Conservation (phyloP, 2,888 invertebrate genomes). For the Lypha dubia region DNA sequence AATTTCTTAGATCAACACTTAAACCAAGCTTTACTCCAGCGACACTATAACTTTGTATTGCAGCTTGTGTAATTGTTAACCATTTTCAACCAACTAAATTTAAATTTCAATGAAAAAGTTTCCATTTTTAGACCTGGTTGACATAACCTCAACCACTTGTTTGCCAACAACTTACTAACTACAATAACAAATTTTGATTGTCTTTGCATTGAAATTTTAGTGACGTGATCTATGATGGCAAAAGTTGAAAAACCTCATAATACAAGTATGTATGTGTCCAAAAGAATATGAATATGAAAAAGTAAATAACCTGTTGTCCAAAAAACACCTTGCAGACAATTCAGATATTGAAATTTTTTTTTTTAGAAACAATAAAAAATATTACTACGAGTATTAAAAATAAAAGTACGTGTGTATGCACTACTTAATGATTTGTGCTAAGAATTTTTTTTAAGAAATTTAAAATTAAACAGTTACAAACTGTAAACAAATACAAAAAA, state of each 20-base stretch:
- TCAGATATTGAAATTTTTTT: not conserved
- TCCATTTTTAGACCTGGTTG: not conserved
- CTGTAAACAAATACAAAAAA: constrained; percentile 14
- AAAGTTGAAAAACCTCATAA: constrained; percentile 24
- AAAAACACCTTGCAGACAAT: not conserved
- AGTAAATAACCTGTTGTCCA: constrained; percentile 21
- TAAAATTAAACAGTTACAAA: constrained; percentile 36
- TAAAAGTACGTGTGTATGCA: no score
- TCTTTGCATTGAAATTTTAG: not conserved
- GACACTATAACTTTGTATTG: no score
- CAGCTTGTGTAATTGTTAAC: no score
- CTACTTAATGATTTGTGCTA: not conserved
- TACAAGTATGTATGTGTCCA: constrained; percentile 17
- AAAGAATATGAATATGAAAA: not conserved
- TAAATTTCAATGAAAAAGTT: not conserved
- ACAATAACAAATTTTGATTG: not conserved
- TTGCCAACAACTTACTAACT: not conserved
- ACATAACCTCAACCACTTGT: not conserved
- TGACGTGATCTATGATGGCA: not conserved
- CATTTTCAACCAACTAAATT: no score
- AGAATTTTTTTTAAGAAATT: not conserved
- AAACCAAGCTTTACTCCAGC: no score
- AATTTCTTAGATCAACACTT: no score
- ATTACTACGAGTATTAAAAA: no score
- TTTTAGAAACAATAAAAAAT: constrained; percentile 12